Conservation (phyloP, 92 coral and sea anemone genomes). For the Actinernus sp. region DNA sequence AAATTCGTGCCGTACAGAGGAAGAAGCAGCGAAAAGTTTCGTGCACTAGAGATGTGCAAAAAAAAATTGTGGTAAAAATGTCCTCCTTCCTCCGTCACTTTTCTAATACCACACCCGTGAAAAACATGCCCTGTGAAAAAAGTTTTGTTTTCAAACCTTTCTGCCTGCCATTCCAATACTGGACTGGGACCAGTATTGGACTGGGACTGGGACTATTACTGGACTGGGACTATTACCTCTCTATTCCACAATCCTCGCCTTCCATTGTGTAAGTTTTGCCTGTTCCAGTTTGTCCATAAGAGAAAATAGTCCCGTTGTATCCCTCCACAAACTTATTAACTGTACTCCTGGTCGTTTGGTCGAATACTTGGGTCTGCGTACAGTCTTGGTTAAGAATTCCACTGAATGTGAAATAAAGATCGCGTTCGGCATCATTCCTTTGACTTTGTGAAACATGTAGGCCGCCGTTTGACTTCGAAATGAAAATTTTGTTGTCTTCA, state of each 20-base stretch:
- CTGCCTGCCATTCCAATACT: too few species aligned
- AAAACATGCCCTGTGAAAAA: too few species aligned
- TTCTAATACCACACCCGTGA: too few species aligned
- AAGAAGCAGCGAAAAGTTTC: not conserved
- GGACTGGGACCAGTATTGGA: too few species aligned
- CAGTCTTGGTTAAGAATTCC: constrained; percentile 35
- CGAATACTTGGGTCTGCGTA: constrained; percentile 50
- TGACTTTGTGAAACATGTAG: not conserved
- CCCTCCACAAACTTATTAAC: constrained; percentile 56
- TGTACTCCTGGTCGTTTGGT: constrained; percentile 46
- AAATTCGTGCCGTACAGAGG: too few species aligned
- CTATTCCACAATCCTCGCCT: constrained; percentile 38
- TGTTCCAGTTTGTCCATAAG: constrained; percentile 70
- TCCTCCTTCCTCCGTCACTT: too few species aligned
- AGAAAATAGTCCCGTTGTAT: constrained; percentile 72
- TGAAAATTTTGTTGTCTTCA: constrained; percentile 41
- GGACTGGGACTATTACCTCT: constrained; percentile 22
- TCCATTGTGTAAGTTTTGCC: constrained; percentile 73
- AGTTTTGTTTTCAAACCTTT: too few species aligned
- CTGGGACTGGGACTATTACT: too few species aligned
- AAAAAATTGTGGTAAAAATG: too few species aligned
- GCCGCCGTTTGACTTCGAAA: constrained; percentile 4
- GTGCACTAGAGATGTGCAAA: not conserved
- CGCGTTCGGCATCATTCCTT: not conserved
- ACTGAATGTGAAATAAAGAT: constrained; percentile 14